Conservation (phyloP, 2,797 vertebrate species). For the Ceyx erithaca region DNA sequence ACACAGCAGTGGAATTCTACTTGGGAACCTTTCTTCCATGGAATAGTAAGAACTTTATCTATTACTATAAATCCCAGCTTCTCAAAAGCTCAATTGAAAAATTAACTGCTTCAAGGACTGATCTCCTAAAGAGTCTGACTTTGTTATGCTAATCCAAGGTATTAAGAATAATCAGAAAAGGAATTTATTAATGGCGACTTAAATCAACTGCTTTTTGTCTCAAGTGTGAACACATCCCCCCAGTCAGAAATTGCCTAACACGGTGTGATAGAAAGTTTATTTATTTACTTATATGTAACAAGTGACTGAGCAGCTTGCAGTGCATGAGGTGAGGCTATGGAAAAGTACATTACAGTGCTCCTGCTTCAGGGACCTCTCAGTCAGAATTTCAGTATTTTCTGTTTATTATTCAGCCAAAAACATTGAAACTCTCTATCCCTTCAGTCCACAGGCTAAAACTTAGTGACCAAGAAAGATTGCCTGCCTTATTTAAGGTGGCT, state of each 20-base stretch:
- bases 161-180: constrained; percentile 32
- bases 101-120: background rate
- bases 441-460: constrained; percentile 43
- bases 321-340: constrained; percentile 67
- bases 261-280: constrained; percentile 58
- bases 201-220: constrained; percentile 50
- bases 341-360: constrained; percentile 58
- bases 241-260: constrained; percentile 65
- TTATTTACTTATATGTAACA: constrained; percentile 63
- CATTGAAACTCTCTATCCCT: constrained; percentile 2
- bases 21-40: background rate
- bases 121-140: background rate
- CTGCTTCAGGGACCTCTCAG: constrained; percentile 37
- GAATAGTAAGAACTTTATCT: background rate
- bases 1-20: background rate
- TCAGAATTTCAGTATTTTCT: constrained; percentile 37
- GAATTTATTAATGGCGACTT: constrained; percentile 42
- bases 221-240: background rate
- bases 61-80: background rate
- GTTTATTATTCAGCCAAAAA: constrained; percentile 62
- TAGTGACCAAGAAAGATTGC: constrained; percentile 58
- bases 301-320: constrained; percentile 44
- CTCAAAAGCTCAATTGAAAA: constrained; percentile 20
- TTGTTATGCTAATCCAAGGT: constrained; percentile 45
- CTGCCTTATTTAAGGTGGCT: constrained; percentile 56